Evolutionary conservation across 2,888 invertebrate genomes (phyloP), one percentile per base, ranked within the genome.

Genomic region (Lucinisca nassula): DNA sequence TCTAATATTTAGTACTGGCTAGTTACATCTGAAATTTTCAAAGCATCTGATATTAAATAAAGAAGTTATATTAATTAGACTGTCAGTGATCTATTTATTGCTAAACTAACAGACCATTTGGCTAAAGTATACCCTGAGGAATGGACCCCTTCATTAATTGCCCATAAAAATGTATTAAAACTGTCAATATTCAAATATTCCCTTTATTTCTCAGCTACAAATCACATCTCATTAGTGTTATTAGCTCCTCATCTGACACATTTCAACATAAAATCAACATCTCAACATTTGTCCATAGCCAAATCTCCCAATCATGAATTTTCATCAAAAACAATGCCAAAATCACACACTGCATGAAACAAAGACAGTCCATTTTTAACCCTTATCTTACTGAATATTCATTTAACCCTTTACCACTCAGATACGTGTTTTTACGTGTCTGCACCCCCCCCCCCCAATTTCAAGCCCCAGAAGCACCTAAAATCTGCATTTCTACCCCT

Each of bases 241-340:
- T 10, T 3, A 12, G 0, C 67, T 21, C 67, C 35, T 67, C 17
- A 67, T 67, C 67, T 67, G 67, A 67, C 67, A 67, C 3, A 8
- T 67, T 55, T 30, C 35, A 67, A 21, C 67, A 67, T 67, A 67
- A 67, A 67, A 67, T 67, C 67, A 67, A 32, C 67, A 67, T 67
- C 30, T 67, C 35, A 67, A 4, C 30, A 30, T 32, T 10, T 35
- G 67, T 67, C 67, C 67, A 67, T 67, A 35, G 67, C 67, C 32
- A 67, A 67, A 32, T 21, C 32, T 3, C 10, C 21, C 30, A 35
- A 21, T 67, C 67, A 35, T 6, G 21, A 27, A 21, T 55, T 55
- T 14, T n/a, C n/a, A 55, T 21, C 4, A 55, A 55, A 55, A 21
- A 55, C 55, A 55, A 55, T 55, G 55, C 55, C 55, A 55, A 55